phyloP scores from a whole-genome alignment of 2,113 vertebrate genomes.

The Galbula dea region DNA sequence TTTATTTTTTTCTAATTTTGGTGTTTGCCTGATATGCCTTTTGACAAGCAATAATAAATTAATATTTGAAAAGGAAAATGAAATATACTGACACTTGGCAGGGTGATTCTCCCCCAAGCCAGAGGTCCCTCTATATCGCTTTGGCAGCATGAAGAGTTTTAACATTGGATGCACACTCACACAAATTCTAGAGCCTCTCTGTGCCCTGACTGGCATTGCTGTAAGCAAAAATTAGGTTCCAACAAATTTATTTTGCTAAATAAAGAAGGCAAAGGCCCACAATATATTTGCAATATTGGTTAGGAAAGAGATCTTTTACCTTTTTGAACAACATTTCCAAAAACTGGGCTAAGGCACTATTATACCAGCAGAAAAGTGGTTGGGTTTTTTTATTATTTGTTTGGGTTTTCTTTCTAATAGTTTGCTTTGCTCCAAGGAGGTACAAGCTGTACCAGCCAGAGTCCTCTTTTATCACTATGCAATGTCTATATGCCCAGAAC shows the following conservation, averaged over 20 bases:
- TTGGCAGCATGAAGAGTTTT: not conserved
- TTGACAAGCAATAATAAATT: not conserved
- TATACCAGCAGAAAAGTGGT: not conserved
- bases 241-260: not conserved
- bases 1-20: not conserved
- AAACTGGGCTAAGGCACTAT: not conserved
- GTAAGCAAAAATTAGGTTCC: not conserved
- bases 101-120: not conserved
- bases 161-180: not conserved
- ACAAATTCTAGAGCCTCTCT: not conserved
- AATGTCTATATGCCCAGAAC: not conserved
- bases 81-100: not conserved
- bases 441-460: constrained; percentile 4
- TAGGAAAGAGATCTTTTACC: not conserved
- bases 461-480: not conserved
- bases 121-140: not conserved
- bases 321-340: not conserved
- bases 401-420: not conserved
- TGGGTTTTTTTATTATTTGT: not conserved
- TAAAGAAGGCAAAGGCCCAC: not conserved
- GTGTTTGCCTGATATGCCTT: not conserved
- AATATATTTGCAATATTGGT: not conserved
- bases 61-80: not conserved
- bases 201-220: not conserved
- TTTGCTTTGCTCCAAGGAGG: not conserved